A percentile compares a stretch with the other conserved stretches of the same genome.
Conservation (phyloP, 2,888 invertebrate genomes). For the Perithous albicinctus region DNA sequence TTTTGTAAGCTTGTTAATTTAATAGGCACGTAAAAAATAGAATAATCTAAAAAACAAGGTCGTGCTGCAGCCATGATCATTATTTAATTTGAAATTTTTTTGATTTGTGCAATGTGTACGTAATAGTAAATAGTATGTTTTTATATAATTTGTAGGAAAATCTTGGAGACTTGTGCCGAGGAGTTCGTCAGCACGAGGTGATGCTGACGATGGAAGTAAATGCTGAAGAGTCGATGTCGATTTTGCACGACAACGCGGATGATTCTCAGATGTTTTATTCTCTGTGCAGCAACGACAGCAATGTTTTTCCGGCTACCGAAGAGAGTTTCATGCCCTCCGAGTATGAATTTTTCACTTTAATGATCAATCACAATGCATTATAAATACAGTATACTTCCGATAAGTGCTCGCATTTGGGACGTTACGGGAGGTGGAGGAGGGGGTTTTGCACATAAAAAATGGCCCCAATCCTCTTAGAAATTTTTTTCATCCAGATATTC, state of each 20-base stretch:
- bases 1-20: too few relatives aligned
- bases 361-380: neutral
- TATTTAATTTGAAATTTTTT: too few relatives aligned
- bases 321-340: constrained; percentile 79
- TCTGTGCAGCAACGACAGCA: constrained; percentile 79
- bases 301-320: constrained; percentile 75
- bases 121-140: too few relatives aligned
- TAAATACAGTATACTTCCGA: neutral
- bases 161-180: constrained; percentile 80
- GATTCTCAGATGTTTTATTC: constrained; percentile 82
- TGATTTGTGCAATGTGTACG: too few relatives aligned
- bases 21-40: constrained; percentile 71
- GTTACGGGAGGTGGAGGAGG: too few relatives aligned
- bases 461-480: too few relatives aligned
- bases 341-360: constrained; percentile 65
- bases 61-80: too few relatives aligned
- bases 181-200: constrained; percentile 80
- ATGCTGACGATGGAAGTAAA: constrained; percentile 81
- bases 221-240: constrained; percentile 80
- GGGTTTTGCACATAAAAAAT: too few relatives aligned
- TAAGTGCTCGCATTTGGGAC: neutral
- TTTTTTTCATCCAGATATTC: too few relatives aligned
- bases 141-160: constrained; percentile 76
- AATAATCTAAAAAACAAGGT: too few relatives aligned
- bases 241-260: constrained; percentile 80